Evolutionary conservation across 2,888 invertebrate species (phyloP), one percentile per base, ranked within the genome.

Genomic region (Melieria omissa): DNA sequence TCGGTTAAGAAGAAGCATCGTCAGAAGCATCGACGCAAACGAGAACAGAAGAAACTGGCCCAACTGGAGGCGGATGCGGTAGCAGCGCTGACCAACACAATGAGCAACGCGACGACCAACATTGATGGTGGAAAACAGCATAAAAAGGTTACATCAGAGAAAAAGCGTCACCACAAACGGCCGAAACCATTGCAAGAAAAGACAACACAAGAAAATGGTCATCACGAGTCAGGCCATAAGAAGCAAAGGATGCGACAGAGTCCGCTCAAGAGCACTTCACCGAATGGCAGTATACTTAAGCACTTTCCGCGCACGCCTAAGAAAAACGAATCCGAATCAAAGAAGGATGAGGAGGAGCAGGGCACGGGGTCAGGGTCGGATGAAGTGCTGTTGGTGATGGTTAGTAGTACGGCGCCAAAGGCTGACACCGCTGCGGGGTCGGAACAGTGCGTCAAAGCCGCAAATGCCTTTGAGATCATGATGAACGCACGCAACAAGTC

Each of bases 401-500:
- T 57, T 14, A 45, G 41, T 16, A 42, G 58, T 14, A 64, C 61
- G 68, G 14, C 47, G 5, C 41, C 44, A n/a, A 47, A 42, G 41
- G 29, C 45, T 1, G 16, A 42, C n/a, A 12, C 45, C 7, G n/a
- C 57, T 44, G 10, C 42, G n/a, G 41, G 5, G 9, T 4, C 42
- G 16, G 16, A 57, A 42, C 16, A 41, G 8, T 29, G 16, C 8
- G 14, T 57, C 6, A 77, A 80, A 42, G 74, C 82, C 47, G 77
- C 82, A 4, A 88, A 92, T 88, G 92, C 91, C 49, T 92, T 92
- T 83, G 88, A 90, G 79, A 81, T 92, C 46, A 88, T 92, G 87
- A 92, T 92, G 92, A 90, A 90, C 76, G 90, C 90, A 16, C 88
- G 92, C 75, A 89, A 90, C 80, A 91, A 91, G 82, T 88, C 88